These are phyloP conservation scores for Origma solitaria DNA, from an alignment of 2,113 vertebrate species.

Conservation along the genomic window DNA sequence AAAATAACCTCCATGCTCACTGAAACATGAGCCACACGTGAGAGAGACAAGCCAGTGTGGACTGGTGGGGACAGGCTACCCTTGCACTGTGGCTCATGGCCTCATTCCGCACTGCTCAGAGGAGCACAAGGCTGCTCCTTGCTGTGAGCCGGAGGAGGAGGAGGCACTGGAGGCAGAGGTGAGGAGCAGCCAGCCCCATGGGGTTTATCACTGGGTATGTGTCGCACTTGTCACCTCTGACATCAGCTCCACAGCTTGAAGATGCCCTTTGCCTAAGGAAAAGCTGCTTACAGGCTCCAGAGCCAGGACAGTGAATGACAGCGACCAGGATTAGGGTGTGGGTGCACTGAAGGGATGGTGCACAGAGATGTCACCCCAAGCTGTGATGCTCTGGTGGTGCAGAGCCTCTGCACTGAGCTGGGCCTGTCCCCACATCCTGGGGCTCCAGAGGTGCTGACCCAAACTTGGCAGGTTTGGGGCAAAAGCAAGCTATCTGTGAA, in stretches of 20 bases:
- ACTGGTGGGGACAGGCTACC: background rate
- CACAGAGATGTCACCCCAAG: fast-evolving
- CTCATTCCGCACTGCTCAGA: background rate
- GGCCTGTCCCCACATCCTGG: fast-evolving
- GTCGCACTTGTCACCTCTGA: background rate
- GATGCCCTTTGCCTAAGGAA: background rate
- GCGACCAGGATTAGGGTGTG: fast-evolving
- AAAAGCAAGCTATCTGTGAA: background rate
- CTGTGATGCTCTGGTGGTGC: background rate
- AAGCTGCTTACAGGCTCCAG: background rate
- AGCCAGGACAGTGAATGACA: background rate
- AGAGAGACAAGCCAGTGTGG: fast-evolving
- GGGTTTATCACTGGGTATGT: background rate
- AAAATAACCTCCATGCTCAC: background rate
- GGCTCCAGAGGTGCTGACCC: background rate
- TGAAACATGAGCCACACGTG: background rate
- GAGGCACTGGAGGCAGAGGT: background rate
- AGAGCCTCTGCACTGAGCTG: background rate
- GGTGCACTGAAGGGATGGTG: background rate
- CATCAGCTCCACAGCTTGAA: background rate
- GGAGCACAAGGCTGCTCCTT: background rate
- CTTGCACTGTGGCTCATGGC: fast-evolving
- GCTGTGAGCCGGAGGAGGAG: fast-evolving
- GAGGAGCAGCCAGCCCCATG: background rate
- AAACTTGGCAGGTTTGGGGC: background rate